Evolutionary conservation across 2,797 vertebrate species (phyloP), one percentile per base, ranked within the genome.

Genomic region (Parauchenoglanis punctatus): DNA sequence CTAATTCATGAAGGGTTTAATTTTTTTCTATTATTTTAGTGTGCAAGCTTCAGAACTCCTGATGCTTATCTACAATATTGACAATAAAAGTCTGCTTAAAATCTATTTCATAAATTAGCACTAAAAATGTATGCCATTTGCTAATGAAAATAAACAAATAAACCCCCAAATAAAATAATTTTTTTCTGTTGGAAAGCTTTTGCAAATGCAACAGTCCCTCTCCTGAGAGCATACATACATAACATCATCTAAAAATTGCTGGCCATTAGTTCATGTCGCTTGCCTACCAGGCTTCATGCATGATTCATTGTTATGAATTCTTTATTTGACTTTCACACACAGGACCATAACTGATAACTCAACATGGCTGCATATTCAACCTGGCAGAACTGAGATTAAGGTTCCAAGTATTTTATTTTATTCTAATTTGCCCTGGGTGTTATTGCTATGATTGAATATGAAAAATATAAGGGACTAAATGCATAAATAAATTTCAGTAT

Each of bases 301-400:
- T 80, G 63, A 80, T 61, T 84, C n/a, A 80, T 52, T 20, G 17
- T 35, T 59, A 28, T 80, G 17, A 73, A 83, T 76, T 28, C 40
- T 87, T 87, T 25, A 87, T 87, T 56, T 65, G 80, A 75, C 81
- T 83, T 87, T 83, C 28, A 76, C 44, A 65, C 12, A 31, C 28
- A 35, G 80, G 11, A 63, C 23, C n/a, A 40, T 31, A 58, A 10
- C 54, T n/a, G 28, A 81, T 49, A 49, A 56, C 67, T 81, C 31
- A 49, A 13, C 54, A 54, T 18, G 5, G 65, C 61, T 49, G 31
- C 44, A 40, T 5, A 18, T 25, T 58, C 23, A 58, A 20, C 23
- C n/a, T 46, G 17, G 3, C 56, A 63, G 67, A 40, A 7, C 54
- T 82, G 2, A 40, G 35, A 40, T 63, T 28, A 35, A 54, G 13